Evolutionary conservation across 2,113 vertebrate species (phyloP).

Genomic region (Numenius arquata): DNA sequence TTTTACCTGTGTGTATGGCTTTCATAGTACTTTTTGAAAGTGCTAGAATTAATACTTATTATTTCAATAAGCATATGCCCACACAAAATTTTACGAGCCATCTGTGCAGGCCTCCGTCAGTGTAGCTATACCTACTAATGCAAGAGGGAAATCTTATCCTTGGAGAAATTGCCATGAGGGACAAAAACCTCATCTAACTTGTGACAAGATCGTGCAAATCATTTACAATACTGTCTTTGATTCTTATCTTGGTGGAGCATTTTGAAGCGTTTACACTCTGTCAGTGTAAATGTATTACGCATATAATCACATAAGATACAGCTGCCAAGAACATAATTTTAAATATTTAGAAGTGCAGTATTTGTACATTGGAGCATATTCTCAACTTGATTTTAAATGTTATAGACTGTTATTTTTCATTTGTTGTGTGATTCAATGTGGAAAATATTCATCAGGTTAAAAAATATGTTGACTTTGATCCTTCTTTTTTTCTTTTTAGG

Average conservation of each 20-base stretch:
- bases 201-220: background rate
- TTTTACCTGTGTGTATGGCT: background rate
- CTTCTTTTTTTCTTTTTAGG: background rate
- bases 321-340: background rate
- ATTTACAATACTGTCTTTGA: background rate
- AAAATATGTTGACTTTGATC: slow-evolving; percentile 11
- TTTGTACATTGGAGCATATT: background rate
- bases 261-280: background rate
- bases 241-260: background rate
- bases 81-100: background rate
- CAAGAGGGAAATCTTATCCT: background rate
- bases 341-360: background rate
- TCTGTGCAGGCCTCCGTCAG: background rate
- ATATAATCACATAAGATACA: background rate
- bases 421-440: background rate
- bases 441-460: slow-evolving; percentile 28
- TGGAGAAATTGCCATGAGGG: background rate
- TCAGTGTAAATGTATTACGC: background rate
- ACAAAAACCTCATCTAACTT: background rate
- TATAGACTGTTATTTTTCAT: slow-evolving; percentile 9
- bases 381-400: background rate
- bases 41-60: background rate
- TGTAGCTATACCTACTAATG: background rate
- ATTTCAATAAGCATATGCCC: background rate
- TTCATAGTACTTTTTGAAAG: background rate